Evolutionary conservation across 2,888 invertebrate genomes (phyloP).

Genomic region (Pseudococcus jackbeardsleyi): DNA sequence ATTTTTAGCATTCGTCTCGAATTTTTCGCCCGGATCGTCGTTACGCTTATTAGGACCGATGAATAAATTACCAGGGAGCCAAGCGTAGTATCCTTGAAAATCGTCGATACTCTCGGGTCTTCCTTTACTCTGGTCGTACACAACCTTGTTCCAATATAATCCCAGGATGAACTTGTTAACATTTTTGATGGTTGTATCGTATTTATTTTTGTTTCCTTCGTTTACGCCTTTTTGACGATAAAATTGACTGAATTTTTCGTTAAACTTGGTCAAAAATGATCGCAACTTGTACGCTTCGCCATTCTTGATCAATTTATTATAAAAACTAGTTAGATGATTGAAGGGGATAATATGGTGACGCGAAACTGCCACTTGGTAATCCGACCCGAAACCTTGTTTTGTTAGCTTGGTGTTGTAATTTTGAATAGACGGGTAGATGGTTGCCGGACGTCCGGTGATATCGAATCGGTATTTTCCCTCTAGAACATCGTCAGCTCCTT

Average conservation of each 20-base stretch:
- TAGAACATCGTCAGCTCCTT: neutral
- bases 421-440: neutral
- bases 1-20: neutral
- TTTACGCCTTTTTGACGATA: neutral
- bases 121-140: neutral
- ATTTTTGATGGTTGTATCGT: neutral
- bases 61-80: conserved; percentile 41
- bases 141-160: neutral
- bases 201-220: neutral
- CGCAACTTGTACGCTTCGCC: neutral
- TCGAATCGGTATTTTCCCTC: neutral
- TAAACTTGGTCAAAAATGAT: neutral
- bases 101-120: neutral
- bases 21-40: neutral
- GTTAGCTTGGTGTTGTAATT: neutral
- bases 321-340: neutral
- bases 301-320: neutral
- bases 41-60: neutral
- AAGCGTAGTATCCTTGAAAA: neutral
- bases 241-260: neutral
- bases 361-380: neutral
- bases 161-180: neutral
- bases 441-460: neutral
- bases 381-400: neutral
- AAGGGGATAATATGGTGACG: conserved; percentile 6